Evolutionary conservation across 92 coral and sea anemone genomes (phyloP).

Genomic region (Paramuricea clavata): DNA sequence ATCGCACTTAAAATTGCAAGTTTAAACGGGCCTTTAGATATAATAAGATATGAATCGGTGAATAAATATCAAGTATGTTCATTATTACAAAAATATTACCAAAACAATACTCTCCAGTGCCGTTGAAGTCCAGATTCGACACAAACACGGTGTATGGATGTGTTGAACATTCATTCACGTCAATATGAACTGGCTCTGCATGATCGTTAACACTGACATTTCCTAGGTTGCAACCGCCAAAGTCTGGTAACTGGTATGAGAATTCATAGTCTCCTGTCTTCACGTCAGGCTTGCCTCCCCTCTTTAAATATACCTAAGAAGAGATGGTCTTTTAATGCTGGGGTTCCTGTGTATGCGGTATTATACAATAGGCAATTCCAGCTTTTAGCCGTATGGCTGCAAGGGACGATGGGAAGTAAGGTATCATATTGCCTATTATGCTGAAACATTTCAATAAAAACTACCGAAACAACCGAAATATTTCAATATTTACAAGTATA

Average conservation of each 20-base stretch:
- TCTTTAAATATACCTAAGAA: background rate
- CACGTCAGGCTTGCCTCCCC: background rate
- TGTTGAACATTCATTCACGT: constrained; percentile 63
- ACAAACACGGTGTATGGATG: constrained; percentile 78
- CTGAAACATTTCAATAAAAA: too few relatives aligned
- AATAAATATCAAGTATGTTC: too few relatives aligned
- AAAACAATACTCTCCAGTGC: constrained; percentile 71
- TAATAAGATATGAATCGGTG: too few relatives aligned
- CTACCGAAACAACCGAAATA: too few relatives aligned
- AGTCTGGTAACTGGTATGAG: constrained; percentile 40
- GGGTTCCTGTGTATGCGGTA: too few relatives aligned
- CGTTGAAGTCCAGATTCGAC: constrained; percentile 62
- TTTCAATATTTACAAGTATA: too few relatives aligned
- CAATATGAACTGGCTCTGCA: background rate
- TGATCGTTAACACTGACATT: background rate
- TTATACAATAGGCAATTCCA: too few relatives aligned
- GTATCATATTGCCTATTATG: too few relatives aligned
- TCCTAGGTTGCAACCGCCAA: constrained; percentile 37
- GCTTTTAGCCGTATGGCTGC: too few relatives aligned
- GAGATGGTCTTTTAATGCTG: background rate
- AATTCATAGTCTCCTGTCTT: background rate
- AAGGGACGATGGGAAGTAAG: too few relatives aligned
- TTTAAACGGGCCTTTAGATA: too few relatives aligned
- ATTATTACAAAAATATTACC: constrained; percentile 50
- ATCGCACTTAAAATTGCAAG: too few relatives aligned